Percentiles rank a stretch among this genome's conserved stretches.
phyloP scores from a whole-genome alignment of 2,888 invertebrate genomes.

The Diadromus collaris region DNA sequence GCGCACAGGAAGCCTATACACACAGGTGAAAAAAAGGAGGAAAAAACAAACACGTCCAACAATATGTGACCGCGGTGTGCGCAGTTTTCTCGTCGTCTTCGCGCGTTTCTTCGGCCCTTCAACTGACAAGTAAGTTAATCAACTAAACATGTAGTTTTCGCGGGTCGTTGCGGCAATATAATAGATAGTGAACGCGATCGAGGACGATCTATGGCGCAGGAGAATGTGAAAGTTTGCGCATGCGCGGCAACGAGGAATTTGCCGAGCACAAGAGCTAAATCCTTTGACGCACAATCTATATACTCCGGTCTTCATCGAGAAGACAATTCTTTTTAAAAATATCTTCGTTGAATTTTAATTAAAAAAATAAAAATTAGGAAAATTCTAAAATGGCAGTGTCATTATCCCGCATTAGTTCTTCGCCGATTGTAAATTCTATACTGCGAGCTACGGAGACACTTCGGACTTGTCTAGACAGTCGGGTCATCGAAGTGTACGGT shows the following conservation, averaged over 20 bases:
- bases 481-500: neutral
- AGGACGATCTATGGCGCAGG: constrained; percentile 4
- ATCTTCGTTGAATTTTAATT: too few species aligned
- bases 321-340: too few species aligned
- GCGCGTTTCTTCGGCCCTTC: neutral
- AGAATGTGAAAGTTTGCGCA: constrained; percentile 4
- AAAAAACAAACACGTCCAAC: neutral
- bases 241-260: neutral
- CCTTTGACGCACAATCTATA: too few species aligned
- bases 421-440: neutral
- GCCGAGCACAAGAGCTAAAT: neutral
- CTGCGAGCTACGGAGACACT: neutral
- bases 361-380: too few species aligned
- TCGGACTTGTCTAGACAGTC: neutral
- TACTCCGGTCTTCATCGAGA: too few species aligned
- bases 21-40: constrained; percentile 54
- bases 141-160: neutral
- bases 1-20: constrained; percentile 69
- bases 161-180: neutral
- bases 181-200: constrained; percentile 1
- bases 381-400: too few species aligned
- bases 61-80: constrained; percentile 49
- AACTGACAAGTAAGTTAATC: constrained; percentile 39
- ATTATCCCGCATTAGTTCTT: too few species aligned
- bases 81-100: constrained; percentile 19